A percentile compares a stretch with the other conserved stretches of the same genome.
These are phyloP conservation scores for Electrophaes corylata DNA, from an alignment of 2,888 invertebrate genomes.

Conservation along the genomic window DNA sequence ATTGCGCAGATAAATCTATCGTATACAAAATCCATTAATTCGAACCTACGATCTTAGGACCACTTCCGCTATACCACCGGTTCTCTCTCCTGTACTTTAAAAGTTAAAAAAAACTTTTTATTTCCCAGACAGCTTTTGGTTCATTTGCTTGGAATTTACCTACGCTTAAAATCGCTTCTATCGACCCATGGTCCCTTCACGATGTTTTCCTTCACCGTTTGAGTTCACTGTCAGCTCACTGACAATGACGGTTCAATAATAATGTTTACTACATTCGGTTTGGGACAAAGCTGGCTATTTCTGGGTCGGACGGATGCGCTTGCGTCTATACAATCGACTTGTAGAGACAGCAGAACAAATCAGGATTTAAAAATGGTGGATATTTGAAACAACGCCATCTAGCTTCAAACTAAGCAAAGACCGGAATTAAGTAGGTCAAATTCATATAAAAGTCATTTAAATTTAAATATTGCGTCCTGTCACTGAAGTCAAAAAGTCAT, in stretches of 20 bases:
- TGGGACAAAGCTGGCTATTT: slow-evolving; percentile 58
- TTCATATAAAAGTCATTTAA: no score
- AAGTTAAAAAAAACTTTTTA: no score
- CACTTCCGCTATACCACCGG: no score
- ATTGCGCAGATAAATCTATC: no score
- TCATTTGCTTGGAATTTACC: no score
- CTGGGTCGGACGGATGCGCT: slow-evolving; percentile 54
- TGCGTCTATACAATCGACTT: slow-evolving; percentile 23
- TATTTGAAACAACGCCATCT: not conserved
- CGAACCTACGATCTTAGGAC: no score
- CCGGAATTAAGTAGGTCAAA: no score
- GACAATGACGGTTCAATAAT: not conserved
- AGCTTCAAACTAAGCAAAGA: not conserved
- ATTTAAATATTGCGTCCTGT: no score
- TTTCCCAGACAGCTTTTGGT: no score
- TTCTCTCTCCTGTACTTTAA: no score
- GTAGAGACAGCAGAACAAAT: slow-evolving; percentile 45
- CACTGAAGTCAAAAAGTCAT: no score
- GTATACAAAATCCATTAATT: no score
- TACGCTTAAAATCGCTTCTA: not conserved
- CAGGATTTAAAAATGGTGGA: not conserved
- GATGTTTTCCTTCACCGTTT: not conserved
- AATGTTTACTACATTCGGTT: slow-evolving; percentile 29
- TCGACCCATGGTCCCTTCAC: not conserved
- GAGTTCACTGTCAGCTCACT: not conserved